Base-by-base conservation (phyloP, 2,113 vertebrate species). In the Nycticryphes semicollaris region DNA sequence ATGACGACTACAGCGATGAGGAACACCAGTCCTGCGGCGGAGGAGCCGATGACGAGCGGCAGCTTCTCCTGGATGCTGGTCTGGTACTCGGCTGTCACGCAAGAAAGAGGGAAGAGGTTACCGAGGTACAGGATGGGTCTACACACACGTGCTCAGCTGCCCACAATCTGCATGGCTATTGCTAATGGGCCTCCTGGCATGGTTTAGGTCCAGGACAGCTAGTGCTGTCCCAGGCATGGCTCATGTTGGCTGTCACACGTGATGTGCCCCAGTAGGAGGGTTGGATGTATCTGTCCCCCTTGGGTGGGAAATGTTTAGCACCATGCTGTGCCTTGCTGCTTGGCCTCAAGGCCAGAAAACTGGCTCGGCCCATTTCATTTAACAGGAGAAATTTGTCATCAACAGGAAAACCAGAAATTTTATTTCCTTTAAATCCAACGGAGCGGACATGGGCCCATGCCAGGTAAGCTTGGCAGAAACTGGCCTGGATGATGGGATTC, bases 21-120 rank as follows among this genome's bases (percentile, higher is more conserved):
- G 98, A 99, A 99, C 93, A 99, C 99, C 33, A 99, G 85, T 5
- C 99, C 99, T 0, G 99, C 99, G 0, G 99, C 99, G 0, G 99
- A 98, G 47, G 99, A 99, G 89, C 99, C 99, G 0, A 99, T 98
- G 95, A 99, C 99, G 83, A 99, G 99, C 0, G 99, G 99, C 41
- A 99, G 98, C 93, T 99, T 99, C 98, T 99, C 99, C 97, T 99
- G 98, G 91, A 99, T 98, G 19, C 98, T 99, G 87, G 99, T 99
- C 95, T 99, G 98, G 93, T 99, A 99, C 93, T 99, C 99, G 0
- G 99, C 99, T 99, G 96, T 70, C 16, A 93, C 0, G 14, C 2
- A 10, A 39, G 35, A 39, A 18, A 76, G 47, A 51, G 48, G 45
- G 45, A 75, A 30, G 0, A 1, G 37, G 72, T 96, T 88, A 95